Evolutionary conservation across 1,140 invertebrate species (phyloP).

Genomic region (Euura saliciscinereae): DNA sequence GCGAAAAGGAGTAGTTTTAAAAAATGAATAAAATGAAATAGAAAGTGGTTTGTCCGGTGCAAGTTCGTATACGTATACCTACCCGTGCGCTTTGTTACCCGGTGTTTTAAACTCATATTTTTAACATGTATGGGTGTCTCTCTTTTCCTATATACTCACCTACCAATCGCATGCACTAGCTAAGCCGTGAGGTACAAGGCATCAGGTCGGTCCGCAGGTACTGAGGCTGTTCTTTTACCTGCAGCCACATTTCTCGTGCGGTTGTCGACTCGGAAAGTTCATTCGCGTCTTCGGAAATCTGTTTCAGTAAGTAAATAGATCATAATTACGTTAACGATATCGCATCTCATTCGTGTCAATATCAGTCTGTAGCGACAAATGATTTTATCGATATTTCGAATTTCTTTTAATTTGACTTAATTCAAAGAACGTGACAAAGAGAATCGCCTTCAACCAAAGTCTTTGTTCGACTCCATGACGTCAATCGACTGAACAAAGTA

Average conservation of each 20-base stretch:
- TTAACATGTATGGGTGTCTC: background rate
- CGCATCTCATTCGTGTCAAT: no score
- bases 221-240: conserved; percentile 34
- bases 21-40: conserved; percentile 50
- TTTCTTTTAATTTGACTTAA: no score
- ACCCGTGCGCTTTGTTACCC: background rate
- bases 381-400: no score
- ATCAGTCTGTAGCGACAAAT: no score
- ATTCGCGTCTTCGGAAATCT: conserved; percentile 46
- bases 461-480: no score
- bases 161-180: background rate
- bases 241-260: conserved; percentile 61
- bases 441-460: no score
- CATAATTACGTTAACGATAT: no score
- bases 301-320: conserved; percentile 48
- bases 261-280: conserved; percentile 61
- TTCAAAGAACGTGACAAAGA: no score
- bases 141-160: background rate
- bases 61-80: background rate
- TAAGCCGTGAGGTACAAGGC: background rate
- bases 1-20: no score
- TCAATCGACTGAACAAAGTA: no score
- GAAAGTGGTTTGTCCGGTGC: conserved; percentile 59
- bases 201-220: conserved; percentile 28
- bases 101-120: background rate